Base-by-base conservation (phyloP, 2,113 vertebrate species). In the Chionodraco myersi region DNA sequence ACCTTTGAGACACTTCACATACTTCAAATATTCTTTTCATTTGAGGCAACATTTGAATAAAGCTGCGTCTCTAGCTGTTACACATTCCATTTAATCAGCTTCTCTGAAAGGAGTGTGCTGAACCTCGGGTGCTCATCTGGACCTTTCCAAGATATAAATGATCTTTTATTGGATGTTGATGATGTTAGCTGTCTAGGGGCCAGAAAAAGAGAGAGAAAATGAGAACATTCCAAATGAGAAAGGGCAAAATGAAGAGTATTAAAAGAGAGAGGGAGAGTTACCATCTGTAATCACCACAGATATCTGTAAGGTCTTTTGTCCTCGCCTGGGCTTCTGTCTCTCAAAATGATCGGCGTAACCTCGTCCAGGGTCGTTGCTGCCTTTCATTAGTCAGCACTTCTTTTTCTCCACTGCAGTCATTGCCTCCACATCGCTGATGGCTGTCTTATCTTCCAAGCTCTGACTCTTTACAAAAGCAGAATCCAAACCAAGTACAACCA, bases 141-240 rank as follows among this genome's bases (percentile, higher is more conserved):
- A 86, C 88, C 81, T 82, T 75, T 65, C 58, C 36, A 1, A 83
- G 74, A 86, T 69, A 70, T 75, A 81, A 89, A 82, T 80, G 18
- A 89, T 88, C 84, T 86, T 83, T 91, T 86, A 88, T 90, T 90
- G 82, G 86, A 92, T 83, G 87, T 66, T 90, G 91, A 92, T 92
- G 86, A 91, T 90, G 84, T 89, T 73, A 69, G 76, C 87, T 86
- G 80, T 87, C 89, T 66, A 62, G 61, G 61, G 49, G 47, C 59
- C 62, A 60, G 57, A 44, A 65, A 45, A 53, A 75, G 12, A 3
- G 14, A 18, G 71, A 74, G 79, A 87, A 77, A 85, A 89, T 80
- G 59, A 89, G 70, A 85, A 68, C 41, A 86, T 85, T 88, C 79
- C 26, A 83, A 91, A 80, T 53, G 66, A 86, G 75, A 80, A 70